Percentiles rank a stretch among this genome's conserved stretches.
These are phyloP conservation scores for Phyllotreta cruciferae DNA, from an alignment of 2,888 invertebrate genomes.

Conservation along the genomic window DNA sequence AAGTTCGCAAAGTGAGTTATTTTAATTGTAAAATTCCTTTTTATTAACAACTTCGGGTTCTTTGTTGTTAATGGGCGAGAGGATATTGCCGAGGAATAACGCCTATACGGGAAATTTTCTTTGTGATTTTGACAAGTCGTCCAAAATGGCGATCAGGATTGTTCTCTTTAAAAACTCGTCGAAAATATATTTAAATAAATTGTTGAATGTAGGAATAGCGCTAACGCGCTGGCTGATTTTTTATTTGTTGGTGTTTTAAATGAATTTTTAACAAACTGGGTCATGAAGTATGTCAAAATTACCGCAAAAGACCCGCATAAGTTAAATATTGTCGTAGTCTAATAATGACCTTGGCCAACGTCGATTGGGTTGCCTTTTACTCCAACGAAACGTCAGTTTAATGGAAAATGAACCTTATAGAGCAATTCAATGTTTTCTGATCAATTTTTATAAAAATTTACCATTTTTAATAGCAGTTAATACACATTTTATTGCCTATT, in stretches of 20 bases:
- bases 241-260: constrained; percentile 1
- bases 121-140: constrained; percentile 51
- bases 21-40: constrained; percentile 35
- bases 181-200: constrained; percentile 27
- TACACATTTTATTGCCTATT: neutral
- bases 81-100: neutral
- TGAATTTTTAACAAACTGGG: constrained; percentile 28
- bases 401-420: constrained; percentile 47
- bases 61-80: constrained; percentile 6
- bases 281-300: constrained; percentile 43
- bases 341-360: constrained; percentile 59
- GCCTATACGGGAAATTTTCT: constrained; percentile 30
- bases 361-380: constrained; percentile 57
- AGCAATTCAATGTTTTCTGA: constrained; percentile 46
- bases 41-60: constrained; percentile 22
- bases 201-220: constrained; percentile 4
- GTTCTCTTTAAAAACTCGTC: constrained; percentile 36
- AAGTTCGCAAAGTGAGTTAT: constrained; percentile 79
- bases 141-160: constrained; percentile 53
- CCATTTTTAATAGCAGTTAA: constrained; percentile 1
- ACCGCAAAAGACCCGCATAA: constrained; percentile 50
- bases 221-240: neutral
- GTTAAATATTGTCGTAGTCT: constrained; percentile 58
- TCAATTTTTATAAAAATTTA: constrained; percentile 44
- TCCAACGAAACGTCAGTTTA: constrained; percentile 46